Evolutionary conservation across 2,797 vertebrate species (phyloP), one percentile per base, ranked within the genome.

Genomic region (Darevskia nairensis): DNA sequence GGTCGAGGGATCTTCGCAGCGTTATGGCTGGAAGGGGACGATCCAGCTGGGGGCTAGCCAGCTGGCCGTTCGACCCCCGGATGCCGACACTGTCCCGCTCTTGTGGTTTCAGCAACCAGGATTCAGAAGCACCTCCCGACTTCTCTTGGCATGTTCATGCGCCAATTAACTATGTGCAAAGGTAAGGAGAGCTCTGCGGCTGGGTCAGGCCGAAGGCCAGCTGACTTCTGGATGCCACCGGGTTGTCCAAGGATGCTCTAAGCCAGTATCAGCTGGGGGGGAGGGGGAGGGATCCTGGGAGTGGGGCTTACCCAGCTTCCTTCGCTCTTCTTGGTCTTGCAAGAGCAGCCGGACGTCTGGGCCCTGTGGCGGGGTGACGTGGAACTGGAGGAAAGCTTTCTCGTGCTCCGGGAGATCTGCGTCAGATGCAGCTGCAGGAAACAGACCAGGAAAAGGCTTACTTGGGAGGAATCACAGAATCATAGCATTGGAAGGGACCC

Each of bases 251-350:
- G 50, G 50, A 55, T 55, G 50, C 50, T 55, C 50, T 55, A 11
- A n/a, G 50, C 3, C 50, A 55, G 50, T 55, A 13, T 11, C 17
- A 32, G 27, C 44, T 15, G 17, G 82, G 19, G 6, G 4, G 23
- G 1, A 19, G 78, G 46, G 11, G 41, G 19, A 3, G 13, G 10
- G 11, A 72, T 13, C 8, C 11, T 35, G 23, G 0, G 8, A 0
- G 8, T 6, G 11, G 29, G 6, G 3, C 88, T 97, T 94, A 99
- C 98, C 98, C 0, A 99, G 97, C 90, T 97, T 98, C 72, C 98
- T 97, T 85, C 97, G 96, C 85, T 97, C 97, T 90, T 99, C 98
- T 0, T 94, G 95, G 81, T 98, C 97, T 89, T 88, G 96, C n/a
- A 98, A 94, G 41, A 98, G 92, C 41, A 94, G 90, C 0, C 82